Percentiles rank a stretch among this genome's conserved stretches.
Evolutionary conservation across 2,113 vertebrate genomes (phyloP).

Genomic region (Morone saxatilis): DNA sequence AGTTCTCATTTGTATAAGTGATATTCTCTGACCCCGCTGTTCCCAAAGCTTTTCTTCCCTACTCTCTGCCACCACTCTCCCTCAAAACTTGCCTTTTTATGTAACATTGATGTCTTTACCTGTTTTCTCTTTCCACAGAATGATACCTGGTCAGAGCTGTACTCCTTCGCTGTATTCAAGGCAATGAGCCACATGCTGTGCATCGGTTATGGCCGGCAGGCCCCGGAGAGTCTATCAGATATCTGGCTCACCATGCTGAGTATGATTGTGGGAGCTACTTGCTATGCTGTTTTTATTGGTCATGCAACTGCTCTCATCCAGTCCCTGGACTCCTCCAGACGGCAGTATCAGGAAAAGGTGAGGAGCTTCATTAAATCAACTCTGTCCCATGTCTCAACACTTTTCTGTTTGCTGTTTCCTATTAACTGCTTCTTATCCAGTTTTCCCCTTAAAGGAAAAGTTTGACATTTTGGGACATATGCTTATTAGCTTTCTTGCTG

Average conservation of each 20-base stretch:
- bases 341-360: constrained; percentile 97
- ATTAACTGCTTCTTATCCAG: neutral
- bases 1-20: constrained; percentile 74
- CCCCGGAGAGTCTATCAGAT: constrained; percentile 95
- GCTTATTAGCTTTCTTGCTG: neutral
- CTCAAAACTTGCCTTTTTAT: constrained; percentile 32
- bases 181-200: constrained; percentile 99
- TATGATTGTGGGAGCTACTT: constrained; percentile 98
- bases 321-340: constrained; percentile 93
- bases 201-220: constrained; percentile 96
- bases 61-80: neutral
- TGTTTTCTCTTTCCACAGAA: constrained; percentile 86
- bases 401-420: constrained; percentile 9
- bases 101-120: constrained; percentile 35
- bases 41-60: constrained; percentile 38
- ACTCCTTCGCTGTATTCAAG: constrained; percentile 98
- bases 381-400: constrained; percentile 14
- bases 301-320: constrained; percentile 95
- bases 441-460: neutral
- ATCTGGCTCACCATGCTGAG: constrained; percentile 99
- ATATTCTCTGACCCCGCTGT: constrained; percentile 52
- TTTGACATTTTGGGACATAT: neutral
- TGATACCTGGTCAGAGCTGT: constrained; percentile 96
- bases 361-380: constrained; percentile 35
- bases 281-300: constrained; percentile 95